Evolutionary conservation across 2,888 invertebrate genomes (phyloP), one percentile per base, ranked within the genome.

Genomic region (Trachelus tabidus): DNA sequence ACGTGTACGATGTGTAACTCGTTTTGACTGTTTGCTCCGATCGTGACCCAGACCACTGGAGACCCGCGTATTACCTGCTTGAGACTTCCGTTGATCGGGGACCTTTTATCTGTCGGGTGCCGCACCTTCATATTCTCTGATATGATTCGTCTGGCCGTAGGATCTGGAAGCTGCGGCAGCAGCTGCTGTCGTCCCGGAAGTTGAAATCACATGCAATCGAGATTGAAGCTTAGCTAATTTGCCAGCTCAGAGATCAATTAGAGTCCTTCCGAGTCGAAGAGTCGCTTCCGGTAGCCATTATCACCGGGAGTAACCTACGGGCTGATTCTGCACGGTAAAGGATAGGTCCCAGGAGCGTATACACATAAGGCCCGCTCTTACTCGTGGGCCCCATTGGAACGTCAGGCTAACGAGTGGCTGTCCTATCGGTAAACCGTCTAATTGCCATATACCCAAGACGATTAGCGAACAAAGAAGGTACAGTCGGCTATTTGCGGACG

Each of bases 381-480:
- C 56, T 23, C 56, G 23, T 23, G 56, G 56, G 56, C 56, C 56
- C 56, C 56, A 23, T 56, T 23, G 9, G 56, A 56, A 56, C 56
- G 56, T 23, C 56, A 3, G 15, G 56, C 56, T 56, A 56, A 56
- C 56, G 9, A 56, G 56, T 56, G 23, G 23, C 56, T 56, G 56
- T 56, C 56, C 56, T 56, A 56, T 56, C 56, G 56, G 23, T 23
- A 56, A 56, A 56, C 56, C 71, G 15, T 82, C 82, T 84, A 85
- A 86, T 86, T 83, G 81, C 83, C 56, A 56, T 56, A 83, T 83
- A 83, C 83, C 82, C 80, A 76, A 79, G 81, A 81, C 82, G 84
- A 87, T 87, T 87, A 86, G 80, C 81, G 85, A 85, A 87, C 85
- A 87, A 87, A 86, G 87, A 84, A 84, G 81, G 80, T 80, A 81